Percentiles rank a stretch among this genome's conserved stretches.
These are phyloP conservation scores for Mantis religiosa DNA, from an alignment of 2,888 invertebrate species.

Conservation along the genomic window DNA sequence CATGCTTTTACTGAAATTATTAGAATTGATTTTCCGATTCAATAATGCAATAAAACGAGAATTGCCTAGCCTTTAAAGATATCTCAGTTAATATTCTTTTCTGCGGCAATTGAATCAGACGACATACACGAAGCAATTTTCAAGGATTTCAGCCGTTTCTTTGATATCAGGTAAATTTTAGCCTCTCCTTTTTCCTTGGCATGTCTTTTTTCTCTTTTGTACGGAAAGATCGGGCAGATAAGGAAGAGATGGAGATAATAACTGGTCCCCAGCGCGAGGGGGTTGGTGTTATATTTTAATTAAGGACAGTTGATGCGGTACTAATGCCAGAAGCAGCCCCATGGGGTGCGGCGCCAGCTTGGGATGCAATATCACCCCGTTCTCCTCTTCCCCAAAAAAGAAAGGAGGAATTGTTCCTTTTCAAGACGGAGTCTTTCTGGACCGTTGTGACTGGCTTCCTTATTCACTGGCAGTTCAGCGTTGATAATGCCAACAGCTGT, in stretches of 20 bases:
- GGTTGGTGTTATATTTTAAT: slow-evolving; percentile 22
- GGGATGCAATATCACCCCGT: slow-evolving; percentile 6
- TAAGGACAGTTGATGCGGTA: slow-evolving; percentile 23
- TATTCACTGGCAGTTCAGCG: background rate
- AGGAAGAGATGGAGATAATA: background rate
- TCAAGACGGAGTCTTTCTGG: background rate
- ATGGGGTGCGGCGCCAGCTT: background rate
- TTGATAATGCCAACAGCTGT: background rate
- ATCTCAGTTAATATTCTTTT: background rate
- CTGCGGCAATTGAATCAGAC: background rate
- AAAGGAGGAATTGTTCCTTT: background rate
- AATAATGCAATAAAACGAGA: background rate
- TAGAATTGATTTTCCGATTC: background rate
- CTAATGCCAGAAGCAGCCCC: slow-evolving; percentile 16
- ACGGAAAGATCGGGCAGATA: background rate
- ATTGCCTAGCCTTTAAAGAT: background rate
- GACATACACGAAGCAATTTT: background rate
- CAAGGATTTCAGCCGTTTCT: background rate
- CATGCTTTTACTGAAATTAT: background rate
- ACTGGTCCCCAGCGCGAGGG: background rate
- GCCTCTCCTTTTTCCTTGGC: background rate
- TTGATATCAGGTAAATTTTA: background rate
- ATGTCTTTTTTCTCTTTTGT: background rate
- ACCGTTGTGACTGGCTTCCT: background rate
- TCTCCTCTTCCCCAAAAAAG: background rate